Base-by-base conservation (phyloP, 2,797 vertebrate genomes). In the Lindbergichthys nudifrons region DNA sequence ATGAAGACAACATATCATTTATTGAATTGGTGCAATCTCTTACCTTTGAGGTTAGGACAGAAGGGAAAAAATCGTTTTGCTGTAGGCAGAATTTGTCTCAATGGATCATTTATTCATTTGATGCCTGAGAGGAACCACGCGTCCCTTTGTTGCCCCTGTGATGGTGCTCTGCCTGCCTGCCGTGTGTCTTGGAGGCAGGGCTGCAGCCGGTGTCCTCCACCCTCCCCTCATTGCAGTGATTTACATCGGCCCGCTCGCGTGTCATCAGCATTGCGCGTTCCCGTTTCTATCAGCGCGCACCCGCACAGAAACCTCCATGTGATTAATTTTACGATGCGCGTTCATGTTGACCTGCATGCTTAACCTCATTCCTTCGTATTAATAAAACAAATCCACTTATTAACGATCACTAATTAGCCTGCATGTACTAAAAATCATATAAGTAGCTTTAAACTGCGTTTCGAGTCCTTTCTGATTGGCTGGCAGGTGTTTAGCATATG, bases 121-220 rank as follows among this genome's bases (percentile, higher is more conserved):
- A 75, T 43, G 83, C 70, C 74, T 80, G 10, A 65, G 66, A 78
- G 76, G 46, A 84, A 87, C 51, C 86, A 71, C 50, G 79, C 82
- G 81, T 84, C 86, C 81, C 83, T 93, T 93, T 92, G 88, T 88
- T 91, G 84, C 63, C 74, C 73, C 86, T 75, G 84, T 69, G 85
- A 68, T 83, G 73, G 41, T 82, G 76, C 62, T 58, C 66, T 61
- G 82, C n/a, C n/a, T n/a, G 79, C 53, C 60, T 76, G 80, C 54
- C 79, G 87, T 79, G 81, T 54, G 80, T 87, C 72, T 84, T 82
- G 87, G 86, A 93, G 89, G 90, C 84, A 86, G 90, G 85, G 92
- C 89, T 89, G 83, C 14, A 83, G 90, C 87, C 84, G 89, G 83
- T 88, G 77, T 85, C 80, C 86, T 77, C 81, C 83, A 61, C 82